These are phyloP conservation scores for Harpegnathos saltator DNA, from an alignment of 1,140 invertebrate species.

Conservation along the genomic window DNA sequence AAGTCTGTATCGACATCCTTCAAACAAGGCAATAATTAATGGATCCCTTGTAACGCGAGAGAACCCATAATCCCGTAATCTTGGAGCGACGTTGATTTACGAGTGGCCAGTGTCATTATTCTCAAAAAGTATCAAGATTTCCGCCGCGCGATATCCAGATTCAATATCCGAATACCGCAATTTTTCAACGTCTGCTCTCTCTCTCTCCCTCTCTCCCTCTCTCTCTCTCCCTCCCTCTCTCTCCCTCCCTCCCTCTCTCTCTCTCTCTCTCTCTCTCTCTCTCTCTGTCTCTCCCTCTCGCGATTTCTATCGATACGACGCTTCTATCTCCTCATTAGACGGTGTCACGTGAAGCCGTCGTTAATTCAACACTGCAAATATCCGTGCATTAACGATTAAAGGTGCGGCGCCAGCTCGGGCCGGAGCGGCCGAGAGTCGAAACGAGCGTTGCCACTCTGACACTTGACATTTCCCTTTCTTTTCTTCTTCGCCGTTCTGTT, in stretches of 20 bases:
- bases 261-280: too few species aligned
- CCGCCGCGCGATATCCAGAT: conserved; percentile 45
- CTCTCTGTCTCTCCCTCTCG: too few species aligned
- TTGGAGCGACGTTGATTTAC: conserved; percentile 69
- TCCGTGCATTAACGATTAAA: conserved; percentile 50
- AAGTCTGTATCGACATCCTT: conserved; percentile 29
- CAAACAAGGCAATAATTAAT: conserved; percentile 66
- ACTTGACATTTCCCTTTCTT: conserved; percentile 37
- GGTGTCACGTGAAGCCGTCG: conserved; percentile 24
- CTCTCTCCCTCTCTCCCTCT: too few species aligned
- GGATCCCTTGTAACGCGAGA: conserved; percentile 61
- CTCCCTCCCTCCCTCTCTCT: too few species aligned
- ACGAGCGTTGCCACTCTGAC: conserved; percentile 39
- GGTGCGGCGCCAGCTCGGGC: too few species aligned
- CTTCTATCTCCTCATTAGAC: conserved; percentile 59
- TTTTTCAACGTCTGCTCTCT: conserved; percentile 52
- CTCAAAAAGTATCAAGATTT: conserved; percentile 62
- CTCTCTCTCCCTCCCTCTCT: too few species aligned
- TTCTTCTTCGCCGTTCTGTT: conserved; percentile 69
- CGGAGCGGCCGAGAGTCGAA: too few species aligned
- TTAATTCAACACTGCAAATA: conserved; percentile 56
- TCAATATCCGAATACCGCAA: conserved; percentile 51
- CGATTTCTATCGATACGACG: conserved; percentile 1
- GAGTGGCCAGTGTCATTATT: conserved; percentile 67
- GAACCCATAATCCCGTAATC: conserved; percentile 70